Base-by-base conservation (phyloP, 37 sponge, comb jelly and placozoan genomes). In the Tethya wilhelma region DNA sequence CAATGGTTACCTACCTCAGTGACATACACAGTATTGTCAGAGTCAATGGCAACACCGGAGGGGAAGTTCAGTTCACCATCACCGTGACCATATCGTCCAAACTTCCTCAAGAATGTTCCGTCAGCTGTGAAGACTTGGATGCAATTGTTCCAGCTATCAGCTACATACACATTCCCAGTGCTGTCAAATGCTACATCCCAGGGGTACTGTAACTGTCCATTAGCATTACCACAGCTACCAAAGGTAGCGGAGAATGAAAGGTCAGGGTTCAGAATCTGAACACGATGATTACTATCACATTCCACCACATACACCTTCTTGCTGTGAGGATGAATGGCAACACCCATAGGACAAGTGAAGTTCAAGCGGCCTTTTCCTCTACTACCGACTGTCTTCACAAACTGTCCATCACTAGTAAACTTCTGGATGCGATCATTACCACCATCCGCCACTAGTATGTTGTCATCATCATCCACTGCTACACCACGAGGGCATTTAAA, bases 71-170 rank as follows among this genome's bases (percentile, higher is more conserved):
- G 34, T 44, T 45, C 41, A 19, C 65, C 75, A 23, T 20, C 67
- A n/a, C 84, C 64, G 56, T 29, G 22, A 17, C 67, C 67, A n/a
- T n/a, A n/a, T 1, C 33, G 22, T 22, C 75, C 75, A 66, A 83
- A 64, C 56, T 67, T 25, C 55, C 76, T 64, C 56, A 74, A 12
- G 28, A 73, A 72, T 30, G 49, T 4, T 44, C 84, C 84, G 2
- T 79, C 66, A 5, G 49, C 43, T 14, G 70, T 79, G 82, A 86
- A 90, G 7, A 85, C 78, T 68, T 90, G 91, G 19, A 90, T 63
- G 0, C 86, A 41, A 71, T 82, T 43, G 44, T 79, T 85, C 32
- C 55, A 28, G 9, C 26, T 64, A 29, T 90, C 91, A 28, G 86
- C 41, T 9, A 90, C 83, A 57, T 77, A 90, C 77, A 81, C 72